These are phyloP conservation scores for Sebastes variabilis DNA, from an alignment of 2,797 vertebrate species.

Conservation along the genomic window DNA sequence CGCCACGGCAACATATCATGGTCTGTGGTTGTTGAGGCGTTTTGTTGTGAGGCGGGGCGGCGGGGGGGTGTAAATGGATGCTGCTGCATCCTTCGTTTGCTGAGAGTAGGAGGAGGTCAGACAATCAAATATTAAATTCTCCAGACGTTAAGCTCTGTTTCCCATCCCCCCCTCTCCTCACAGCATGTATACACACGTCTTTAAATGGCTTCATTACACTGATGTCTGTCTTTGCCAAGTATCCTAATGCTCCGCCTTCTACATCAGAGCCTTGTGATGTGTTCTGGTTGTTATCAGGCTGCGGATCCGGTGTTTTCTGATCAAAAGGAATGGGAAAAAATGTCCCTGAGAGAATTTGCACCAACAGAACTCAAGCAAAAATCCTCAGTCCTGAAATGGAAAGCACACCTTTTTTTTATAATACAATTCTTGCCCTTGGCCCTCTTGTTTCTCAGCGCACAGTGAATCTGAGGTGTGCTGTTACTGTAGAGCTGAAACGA, in stretches of 20 bases:
- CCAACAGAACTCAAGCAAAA: too few species aligned
- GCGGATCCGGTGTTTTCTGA: not conserved
- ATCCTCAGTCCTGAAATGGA: not conserved
- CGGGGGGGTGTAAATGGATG: constrained; percentile 30
- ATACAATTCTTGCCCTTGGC: not conserved
- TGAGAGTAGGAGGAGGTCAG: constrained; percentile 10
- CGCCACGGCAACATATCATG: constrained; percentile 61
- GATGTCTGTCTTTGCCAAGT: not conserved
- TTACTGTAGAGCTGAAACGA: not conserved
- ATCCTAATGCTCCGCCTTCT: not conserved
- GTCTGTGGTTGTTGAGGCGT: constrained; percentile 39
- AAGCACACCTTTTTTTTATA: not conserved
- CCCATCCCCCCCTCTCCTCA: not conserved
- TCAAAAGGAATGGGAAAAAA: not conserved
- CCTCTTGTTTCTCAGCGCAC: not conserved
- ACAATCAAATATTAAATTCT: constrained; percentile 54
- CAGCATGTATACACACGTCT: not conserved
- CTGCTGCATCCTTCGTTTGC: constrained; percentile 15
- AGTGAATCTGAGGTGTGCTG: not conserved
- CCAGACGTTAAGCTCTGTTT: not conserved
- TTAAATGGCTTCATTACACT: not conserved
- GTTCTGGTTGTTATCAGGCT: not conserved
- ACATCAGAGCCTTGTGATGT: not conserved
- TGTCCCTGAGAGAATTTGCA: not conserved
- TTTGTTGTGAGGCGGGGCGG: not conserved